These are phyloP conservation scores for Pteropus alecto DNA, from an alignment of 2,113 vertebrate species.

Conservation along the genomic window DNA sequence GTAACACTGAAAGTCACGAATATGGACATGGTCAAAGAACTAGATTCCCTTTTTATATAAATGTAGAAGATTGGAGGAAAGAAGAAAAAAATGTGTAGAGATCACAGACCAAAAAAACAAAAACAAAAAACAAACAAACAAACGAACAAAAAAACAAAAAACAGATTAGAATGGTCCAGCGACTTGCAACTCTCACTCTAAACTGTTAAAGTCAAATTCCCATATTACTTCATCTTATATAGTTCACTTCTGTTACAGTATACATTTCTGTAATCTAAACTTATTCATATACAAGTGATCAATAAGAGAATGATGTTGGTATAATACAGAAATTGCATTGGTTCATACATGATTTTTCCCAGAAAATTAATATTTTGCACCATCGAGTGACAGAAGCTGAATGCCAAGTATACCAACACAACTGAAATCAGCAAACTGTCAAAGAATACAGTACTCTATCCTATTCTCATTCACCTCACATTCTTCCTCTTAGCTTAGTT, in stretches of 20 bases:
- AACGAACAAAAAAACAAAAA: neutral
- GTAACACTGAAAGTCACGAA: neutral
- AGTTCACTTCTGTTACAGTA: neutral
- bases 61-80: neutral
- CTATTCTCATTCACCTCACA: neutral
- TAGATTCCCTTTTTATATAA: neutral
- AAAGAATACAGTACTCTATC: neutral
- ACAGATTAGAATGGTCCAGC: neutral
- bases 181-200: neutral
- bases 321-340: neutral
- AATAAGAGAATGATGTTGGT: neutral
- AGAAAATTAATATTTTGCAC: neutral
- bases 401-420: neutral
- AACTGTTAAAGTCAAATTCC: neutral
- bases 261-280: neutral
- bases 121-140: neutral
- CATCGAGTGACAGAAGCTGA: neutral
- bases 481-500: neutral
- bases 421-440: neutral
- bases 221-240: neutral
- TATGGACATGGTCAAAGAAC: neutral
- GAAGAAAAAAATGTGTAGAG: neutral
- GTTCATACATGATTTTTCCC: slow-evolving; percentile 6
- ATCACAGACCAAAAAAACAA: neutral
- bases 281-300: neutral